Conservation (phyloP, 92 coral and sea anemone species). For the Zoanthus gigantus region DNA sequence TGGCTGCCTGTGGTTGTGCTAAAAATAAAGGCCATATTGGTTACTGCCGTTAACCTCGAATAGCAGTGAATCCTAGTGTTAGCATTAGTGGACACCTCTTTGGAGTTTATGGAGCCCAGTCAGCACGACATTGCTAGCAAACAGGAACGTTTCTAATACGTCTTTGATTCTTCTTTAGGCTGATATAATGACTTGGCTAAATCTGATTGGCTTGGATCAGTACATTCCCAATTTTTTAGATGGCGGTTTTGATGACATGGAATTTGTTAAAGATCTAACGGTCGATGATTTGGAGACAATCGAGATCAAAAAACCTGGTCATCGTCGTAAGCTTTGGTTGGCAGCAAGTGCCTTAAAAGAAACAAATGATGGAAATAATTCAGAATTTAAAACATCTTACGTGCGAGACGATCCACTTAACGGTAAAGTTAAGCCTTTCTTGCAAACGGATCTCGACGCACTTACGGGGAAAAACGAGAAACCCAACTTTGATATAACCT, state of each 20-base stretch:
- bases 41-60: no score
- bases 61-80: no score
- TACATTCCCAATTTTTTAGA: conserved; percentile 92
- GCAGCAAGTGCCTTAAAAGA: conserved; percentile 78
- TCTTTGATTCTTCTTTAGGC: conserved; percentile 52
- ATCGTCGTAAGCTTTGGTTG: conserved; percentile 91
- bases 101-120: no score
- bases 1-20: no score
- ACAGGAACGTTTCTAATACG: neutral
- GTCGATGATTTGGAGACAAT: conserved; percentile 88
- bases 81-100: no score
- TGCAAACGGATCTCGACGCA: conserved; percentile 32
- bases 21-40: no score
- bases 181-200: conserved; percentile 92
- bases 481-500: neutral
- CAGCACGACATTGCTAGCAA: no score
- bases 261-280: conserved; percentile 90
- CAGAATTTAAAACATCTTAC: conserved; percentile 31
- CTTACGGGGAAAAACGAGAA: neutral
- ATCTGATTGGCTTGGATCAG: conserved; percentile 87
- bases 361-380: conserved; percentile 35
- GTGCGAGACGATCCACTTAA: conserved; percentile 7
- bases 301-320: conserved; percentile 91
- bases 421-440: conserved; percentile 27
- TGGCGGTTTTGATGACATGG: conserved; percentile 98